These are phyloP conservation scores for Actinemys pallida DNA, from an alignment of 2,113 vertebrate genomes.

Conservation along the genomic window DNA sequence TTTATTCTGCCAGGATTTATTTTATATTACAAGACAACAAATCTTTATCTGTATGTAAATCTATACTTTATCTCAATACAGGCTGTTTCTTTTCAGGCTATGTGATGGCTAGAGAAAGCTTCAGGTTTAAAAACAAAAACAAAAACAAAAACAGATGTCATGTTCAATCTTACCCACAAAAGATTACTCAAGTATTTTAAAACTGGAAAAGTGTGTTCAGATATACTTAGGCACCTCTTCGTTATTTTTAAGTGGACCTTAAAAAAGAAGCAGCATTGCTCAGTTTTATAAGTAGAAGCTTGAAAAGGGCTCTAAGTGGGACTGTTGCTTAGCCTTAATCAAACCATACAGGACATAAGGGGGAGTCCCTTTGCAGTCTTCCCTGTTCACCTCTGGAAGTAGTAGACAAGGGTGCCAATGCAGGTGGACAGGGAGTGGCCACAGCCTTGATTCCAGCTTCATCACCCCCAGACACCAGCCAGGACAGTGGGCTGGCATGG, in stretches of 20 bases:
- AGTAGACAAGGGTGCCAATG: not conserved
- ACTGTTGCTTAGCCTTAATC: not conserved
- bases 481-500: not conserved
- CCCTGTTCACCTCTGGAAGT: not conserved
- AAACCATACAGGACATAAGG: fast-evolving
- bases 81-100: not conserved
- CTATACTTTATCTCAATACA: not conserved
- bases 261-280: not conserved
- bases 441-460: not conserved
- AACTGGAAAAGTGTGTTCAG: fast-evolving
- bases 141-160: not conserved
- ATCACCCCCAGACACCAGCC: conserved; percentile 22
- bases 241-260: not conserved
- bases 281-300: not conserved
- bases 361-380: not conserved
- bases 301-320: not conserved
- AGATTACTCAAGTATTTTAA: not conserved
- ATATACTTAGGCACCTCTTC: not conserved
- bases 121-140: not conserved
- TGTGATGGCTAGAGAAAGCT: not conserved
- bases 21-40: conserved; percentile 4
- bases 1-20: conserved; percentile 13
- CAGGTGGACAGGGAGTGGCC: not conserved
- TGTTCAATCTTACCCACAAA: not conserved
- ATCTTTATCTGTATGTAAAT: not conserved